Percentiles rank a stretch among this genome's conserved stretches.
phyloP scores from a whole-genome alignment of 2,113 vertebrate genomes.

The Anseranas semipalmata region DNA sequence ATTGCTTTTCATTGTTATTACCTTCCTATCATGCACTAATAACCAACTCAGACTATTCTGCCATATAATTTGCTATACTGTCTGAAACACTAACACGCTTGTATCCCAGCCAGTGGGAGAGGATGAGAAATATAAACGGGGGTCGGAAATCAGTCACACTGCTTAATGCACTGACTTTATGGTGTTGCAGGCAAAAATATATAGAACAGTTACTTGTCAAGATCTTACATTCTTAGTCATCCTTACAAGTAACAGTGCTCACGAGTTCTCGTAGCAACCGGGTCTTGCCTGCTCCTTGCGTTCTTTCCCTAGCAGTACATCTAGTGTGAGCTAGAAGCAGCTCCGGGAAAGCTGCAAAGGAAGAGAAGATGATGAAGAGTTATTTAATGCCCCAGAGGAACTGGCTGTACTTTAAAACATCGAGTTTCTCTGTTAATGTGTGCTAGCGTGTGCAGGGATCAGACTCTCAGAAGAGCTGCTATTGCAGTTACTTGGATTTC shows the following conservation, averaged over 20 bases:
- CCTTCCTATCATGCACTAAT: background rate
- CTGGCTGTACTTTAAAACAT: background rate
- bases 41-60: background rate
- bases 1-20: background rate
- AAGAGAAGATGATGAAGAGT: background rate
- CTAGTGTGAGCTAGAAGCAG: background rate
- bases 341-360: background rate
- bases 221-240: background rate
- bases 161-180: background rate
- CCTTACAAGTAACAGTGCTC: background rate
- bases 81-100: no score
- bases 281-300: background rate
- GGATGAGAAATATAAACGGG: background rate
- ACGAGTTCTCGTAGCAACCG: background rate
- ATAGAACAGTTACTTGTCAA: background rate
- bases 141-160: background rate
- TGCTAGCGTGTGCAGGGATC: background rate
- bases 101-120: background rate
- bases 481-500: background rate
- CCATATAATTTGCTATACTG: no score
- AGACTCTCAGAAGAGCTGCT: background rate
- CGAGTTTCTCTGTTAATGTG: no score
- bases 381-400: background rate
- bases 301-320: background rate
- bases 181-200: background rate